Conservation (phyloP, 1,140 invertebrate species). For the Hesperophylax magnus region DNA sequence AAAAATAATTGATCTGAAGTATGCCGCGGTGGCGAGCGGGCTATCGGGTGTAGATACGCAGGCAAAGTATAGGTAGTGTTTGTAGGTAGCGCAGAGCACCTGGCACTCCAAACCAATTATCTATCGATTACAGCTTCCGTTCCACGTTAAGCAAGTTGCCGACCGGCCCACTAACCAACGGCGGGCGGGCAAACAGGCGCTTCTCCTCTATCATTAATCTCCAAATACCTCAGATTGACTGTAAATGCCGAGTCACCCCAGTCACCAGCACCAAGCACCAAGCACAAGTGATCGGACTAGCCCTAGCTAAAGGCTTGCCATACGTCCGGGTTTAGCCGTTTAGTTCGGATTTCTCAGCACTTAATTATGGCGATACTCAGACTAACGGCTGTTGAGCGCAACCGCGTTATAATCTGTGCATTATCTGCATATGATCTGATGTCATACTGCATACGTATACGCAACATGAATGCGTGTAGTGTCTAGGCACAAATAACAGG, state of each 20-base stretch:
- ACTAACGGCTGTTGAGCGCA: too few species aligned
- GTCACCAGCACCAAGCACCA: not conserved
- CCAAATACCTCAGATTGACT: not conserved
- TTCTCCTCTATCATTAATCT: not conserved
- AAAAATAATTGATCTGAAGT: not conserved
- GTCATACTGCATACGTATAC: too few species aligned
- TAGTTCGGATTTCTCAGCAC: not conserved
- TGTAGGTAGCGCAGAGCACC: not conserved
- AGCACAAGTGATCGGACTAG: not conserved
- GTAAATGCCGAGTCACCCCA: not conserved
- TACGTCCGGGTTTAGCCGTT: not conserved
- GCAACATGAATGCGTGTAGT: too few species aligned
- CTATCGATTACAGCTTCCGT: conserved; percentile 44
- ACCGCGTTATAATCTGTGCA: too few species aligned
- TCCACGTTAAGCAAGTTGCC: conserved; percentile 24
- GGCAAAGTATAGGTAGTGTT: too few species aligned
- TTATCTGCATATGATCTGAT: too few species aligned
- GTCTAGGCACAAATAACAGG: too few species aligned
- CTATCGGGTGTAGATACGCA: too few species aligned
- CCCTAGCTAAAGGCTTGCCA: not conserved
- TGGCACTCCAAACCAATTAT: conserved; percentile 36
- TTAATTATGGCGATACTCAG: too few species aligned
- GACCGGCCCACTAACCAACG: conserved; percentile 1
- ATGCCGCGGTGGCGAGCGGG: not conserved
- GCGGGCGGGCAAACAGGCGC: not conserved